Evolutionary conservation across 2,888 invertebrate genomes (phyloP).

Genomic region (Drosophila stalkeri): DNA sequence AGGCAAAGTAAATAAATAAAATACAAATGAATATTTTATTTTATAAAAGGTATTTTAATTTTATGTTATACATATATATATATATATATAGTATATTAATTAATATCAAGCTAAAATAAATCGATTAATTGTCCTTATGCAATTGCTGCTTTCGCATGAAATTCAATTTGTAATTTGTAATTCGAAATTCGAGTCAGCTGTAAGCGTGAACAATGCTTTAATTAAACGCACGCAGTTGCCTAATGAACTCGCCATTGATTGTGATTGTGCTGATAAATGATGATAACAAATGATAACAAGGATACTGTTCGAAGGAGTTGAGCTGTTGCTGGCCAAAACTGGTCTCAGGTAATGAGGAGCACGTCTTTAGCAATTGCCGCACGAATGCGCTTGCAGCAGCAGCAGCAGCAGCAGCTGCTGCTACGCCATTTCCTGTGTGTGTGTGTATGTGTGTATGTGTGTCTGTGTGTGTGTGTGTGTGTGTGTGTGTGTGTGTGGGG

Average conservation of each 20-base stretch:
- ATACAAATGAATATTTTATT: not conserved
- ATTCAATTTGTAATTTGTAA: not conserved
- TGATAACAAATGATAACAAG: constrained; percentile 15
- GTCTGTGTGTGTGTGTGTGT: constrained; percentile 12
- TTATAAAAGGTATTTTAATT: not conserved
- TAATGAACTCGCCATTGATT: constrained; percentile 67
- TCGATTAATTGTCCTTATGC: not conserved
- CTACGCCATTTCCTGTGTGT: constrained; percentile 31
- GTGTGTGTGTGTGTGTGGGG: constrained; percentile 29
- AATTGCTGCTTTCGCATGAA: not conserved
- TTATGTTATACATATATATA: not conserved
- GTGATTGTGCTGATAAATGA: constrained; percentile 54
- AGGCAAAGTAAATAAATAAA: not conserved
- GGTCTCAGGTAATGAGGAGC: constrained; percentile 68
- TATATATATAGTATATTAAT: no score
- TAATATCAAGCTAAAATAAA: not conserved
- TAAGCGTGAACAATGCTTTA: constrained; percentile 58
- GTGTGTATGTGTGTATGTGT: no score
- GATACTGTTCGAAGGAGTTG: not conserved
- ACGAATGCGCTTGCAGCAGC: constrained; percentile 59
- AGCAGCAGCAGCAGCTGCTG: constrained; percentile 13
- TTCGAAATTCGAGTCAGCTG: constrained; percentile 16
- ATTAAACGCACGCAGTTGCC: constrained; percentile 61
- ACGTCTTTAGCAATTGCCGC: constrained; percentile 65
- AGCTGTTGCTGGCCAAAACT: constrained; percentile 6